These are phyloP conservation scores for Lamproptera curius DNA, from an alignment of 2,888 invertebrate species.

Conservation along the genomic window DNA sequence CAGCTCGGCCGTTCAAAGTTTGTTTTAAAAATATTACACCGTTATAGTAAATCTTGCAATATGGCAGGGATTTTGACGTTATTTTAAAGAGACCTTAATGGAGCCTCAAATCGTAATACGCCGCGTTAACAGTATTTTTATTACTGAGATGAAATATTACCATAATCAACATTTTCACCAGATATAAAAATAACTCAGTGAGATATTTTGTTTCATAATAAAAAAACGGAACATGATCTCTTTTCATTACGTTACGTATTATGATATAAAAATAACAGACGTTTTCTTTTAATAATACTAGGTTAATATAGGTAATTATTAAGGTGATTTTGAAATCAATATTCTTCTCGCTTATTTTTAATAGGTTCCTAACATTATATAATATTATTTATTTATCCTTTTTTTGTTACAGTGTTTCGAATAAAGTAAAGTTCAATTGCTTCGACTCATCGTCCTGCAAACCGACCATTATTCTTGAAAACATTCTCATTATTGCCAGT, in stretches of 20 bases:
- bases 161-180: background rate
- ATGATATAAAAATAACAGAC: no score
- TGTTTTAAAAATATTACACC: no score
- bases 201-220: background rate
- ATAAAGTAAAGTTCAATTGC: no score
- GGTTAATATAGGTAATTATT: no score
- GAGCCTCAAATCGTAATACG: conserved; percentile 1
- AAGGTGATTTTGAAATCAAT: background rate
- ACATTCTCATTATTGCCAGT: background rate
- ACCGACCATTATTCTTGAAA: no score
- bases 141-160: background rate
- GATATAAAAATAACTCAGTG: background rate
- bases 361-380: no score
- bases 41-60: background rate
- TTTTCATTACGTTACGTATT: background rate
- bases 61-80: background rate
- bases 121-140: conserved; percentile 5
- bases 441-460: no score
- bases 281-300: no score
- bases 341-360: no score
- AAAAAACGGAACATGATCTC: background rate
- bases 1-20: no score
- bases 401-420: no score
- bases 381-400: no score
- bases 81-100: background rate